phyloP scores from a whole-genome alignment of 1,140 invertebrate species.

The Calliopsis andreniformis region DNA sequence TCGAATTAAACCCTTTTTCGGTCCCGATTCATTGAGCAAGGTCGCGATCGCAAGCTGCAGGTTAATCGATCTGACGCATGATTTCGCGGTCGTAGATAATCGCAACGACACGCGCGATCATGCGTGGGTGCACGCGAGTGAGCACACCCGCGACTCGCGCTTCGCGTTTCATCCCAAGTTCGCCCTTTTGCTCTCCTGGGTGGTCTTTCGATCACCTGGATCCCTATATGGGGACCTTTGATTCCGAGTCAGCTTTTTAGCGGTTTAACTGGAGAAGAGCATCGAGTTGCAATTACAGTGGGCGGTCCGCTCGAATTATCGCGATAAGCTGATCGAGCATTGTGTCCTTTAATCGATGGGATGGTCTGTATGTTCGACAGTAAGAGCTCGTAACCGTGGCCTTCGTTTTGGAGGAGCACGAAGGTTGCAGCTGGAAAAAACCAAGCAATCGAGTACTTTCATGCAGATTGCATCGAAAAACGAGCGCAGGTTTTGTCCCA shows the following conservation, averaged over 20 bases:
- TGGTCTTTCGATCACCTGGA: not conserved
- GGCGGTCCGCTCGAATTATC: slow-evolving; percentile 7
- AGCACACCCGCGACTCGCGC: too few relatives aligned
- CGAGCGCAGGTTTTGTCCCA: not conserved
- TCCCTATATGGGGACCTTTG: not conserved
- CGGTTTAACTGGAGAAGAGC: not conserved
- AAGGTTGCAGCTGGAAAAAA: not conserved
- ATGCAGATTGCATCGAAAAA: not conserved
- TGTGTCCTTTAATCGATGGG: not conserved
- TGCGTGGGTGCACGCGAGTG: slow-evolving; percentile 2
- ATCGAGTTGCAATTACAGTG: slow-evolving; percentile 21
- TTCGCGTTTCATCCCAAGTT: too few relatives aligned
- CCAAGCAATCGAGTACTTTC: not conserved
- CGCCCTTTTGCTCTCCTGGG: slow-evolving; percentile 3
- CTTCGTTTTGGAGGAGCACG: not conserved
- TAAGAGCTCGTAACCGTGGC: not conserved
- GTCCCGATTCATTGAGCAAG: not conserved
- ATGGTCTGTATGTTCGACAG: rapidly evolving
- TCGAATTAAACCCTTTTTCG: not conserved
- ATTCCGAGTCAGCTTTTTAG: not conserved
- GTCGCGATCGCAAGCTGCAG: not conserved
- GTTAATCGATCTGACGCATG: slow-evolving; percentile 5
- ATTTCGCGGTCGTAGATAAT: slow-evolving; percentile 8
- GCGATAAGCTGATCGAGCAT: not conserved
- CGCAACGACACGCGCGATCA: not conserved